Percentiles rank a stretch among this genome's conserved stretches.
Conservation (phyloP, 2,797 vertebrate genomes). For the Poecile montanus region DNA sequence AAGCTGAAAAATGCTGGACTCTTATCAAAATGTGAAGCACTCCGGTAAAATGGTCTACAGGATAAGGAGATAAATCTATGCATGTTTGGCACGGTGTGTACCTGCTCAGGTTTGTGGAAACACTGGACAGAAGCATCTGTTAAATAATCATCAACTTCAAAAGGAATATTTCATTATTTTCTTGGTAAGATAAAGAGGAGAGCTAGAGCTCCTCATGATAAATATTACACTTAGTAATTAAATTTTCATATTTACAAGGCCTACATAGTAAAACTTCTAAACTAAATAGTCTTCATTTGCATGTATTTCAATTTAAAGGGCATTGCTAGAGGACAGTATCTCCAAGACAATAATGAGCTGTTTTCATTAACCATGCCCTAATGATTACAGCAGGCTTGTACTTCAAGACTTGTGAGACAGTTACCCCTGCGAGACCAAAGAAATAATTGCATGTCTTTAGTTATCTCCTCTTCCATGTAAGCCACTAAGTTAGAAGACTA, state of each 20-base stretch:
- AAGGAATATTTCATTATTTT: background rate
- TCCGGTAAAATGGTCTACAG: background rate
- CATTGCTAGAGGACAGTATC: slow-evolving; percentile 29
- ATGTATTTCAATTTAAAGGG: slow-evolving; percentile 49
- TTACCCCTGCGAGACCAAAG: slow-evolving; percentile 12
- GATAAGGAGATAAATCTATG: background rate
- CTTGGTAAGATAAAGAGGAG: background rate
- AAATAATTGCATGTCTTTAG: slow-evolving; percentile 48
- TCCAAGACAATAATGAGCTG: slow-evolving; percentile 44
- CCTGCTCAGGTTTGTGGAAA: background rate
- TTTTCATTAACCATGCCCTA: slow-evolving; percentile 61
- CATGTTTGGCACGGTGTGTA: background rate
- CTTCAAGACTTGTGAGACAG: background rate
- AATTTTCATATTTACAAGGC: slow-evolving; percentile 66
- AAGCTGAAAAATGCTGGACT: background rate
- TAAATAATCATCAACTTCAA: background rate
- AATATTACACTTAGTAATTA: slow-evolving; percentile 68
- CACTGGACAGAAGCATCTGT: background rate
- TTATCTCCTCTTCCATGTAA: background rate
- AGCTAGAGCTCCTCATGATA: background rate
- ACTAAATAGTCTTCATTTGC: slow-evolving; percentile 68
- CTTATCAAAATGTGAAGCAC: background rate
- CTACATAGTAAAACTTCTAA: slow-evolving; percentile 31
- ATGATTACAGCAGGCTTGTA: slow-evolving; percentile 8
- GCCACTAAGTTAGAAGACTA: background rate